Evolutionary conservation across 2,888 invertebrate species (phyloP).

Genomic region (Salpingus planirostris): DNA sequence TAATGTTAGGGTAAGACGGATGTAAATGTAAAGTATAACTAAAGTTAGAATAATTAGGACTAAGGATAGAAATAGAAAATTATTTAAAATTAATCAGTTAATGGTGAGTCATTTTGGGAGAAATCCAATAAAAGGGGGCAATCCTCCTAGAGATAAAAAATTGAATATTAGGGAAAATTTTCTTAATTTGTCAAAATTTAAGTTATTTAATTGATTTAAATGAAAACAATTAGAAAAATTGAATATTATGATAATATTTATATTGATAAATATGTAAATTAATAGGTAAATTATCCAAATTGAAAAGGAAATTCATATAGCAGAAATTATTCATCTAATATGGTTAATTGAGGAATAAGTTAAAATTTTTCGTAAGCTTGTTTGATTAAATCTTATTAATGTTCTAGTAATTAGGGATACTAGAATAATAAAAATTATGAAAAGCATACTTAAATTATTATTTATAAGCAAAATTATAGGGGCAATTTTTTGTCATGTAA

Average conservation of each 20-base stretch:
- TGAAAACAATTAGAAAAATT: slow-evolving; percentile 44
- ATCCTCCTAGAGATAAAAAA: slow-evolving; percentile 49
- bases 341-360: slow-evolving; percentile 57
- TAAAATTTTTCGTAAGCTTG: slow-evolving; percentile 47
- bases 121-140: slow-evolving; percentile 55
- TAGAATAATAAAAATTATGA: slow-evolving; percentile 38
- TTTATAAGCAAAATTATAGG: slow-evolving; percentile 44
- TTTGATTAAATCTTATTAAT: slow-evolving; percentile 42
- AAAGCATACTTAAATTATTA: background rate
- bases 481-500: slow-evolving; percentile 58
- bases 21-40: slow-evolving; percentile 49
- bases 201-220: slow-evolving; percentile 45
- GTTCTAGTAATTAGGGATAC: slow-evolving; percentile 41
- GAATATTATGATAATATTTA: slow-evolving; percentile 43
- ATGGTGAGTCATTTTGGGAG: slow-evolving; percentile 53
- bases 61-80: slow-evolving; percentile 40
- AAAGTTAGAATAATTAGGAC: slow-evolving; percentile 47
- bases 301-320: slow-evolving; percentile 8
- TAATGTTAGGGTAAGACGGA: slow-evolving; percentile 45
- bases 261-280: slow-evolving; percentile 43
- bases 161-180: slow-evolving; percentile 48
- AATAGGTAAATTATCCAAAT: slow-evolving; percentile 33
- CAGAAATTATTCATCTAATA: slow-evolving; percentile 43
- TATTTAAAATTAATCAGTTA: slow-evolving; percentile 44
- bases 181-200: slow-evolving; percentile 37